These are phyloP conservation scores for Spheniscus mendiculus DNA, from an alignment of 2,113 vertebrate genomes.

Conservation along the genomic window DNA sequence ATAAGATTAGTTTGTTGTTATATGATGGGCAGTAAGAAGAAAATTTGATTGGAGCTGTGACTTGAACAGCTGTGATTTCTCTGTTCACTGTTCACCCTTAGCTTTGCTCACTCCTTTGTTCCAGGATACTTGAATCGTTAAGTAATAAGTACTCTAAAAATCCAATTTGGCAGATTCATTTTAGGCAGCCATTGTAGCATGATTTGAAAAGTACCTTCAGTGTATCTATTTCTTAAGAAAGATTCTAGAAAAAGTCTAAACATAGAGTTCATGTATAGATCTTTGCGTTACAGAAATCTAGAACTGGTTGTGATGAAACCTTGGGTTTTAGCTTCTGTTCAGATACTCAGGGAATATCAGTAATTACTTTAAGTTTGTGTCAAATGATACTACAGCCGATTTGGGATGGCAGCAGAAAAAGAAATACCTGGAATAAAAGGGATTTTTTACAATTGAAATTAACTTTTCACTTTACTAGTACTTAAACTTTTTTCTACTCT, in stretches of 20 bases:
- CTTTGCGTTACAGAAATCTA: background rate
- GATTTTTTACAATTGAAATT: background rate
- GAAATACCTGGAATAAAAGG: background rate
- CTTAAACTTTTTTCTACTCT: background rate
- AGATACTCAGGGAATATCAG: background rate
- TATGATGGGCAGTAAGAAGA: background rate
- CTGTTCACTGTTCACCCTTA: background rate
- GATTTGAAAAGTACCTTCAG: background rate
- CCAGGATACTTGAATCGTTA: background rate
- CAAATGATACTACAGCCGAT: background rate
- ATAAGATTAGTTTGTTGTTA: background rate
- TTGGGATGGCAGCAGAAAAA: background rate
- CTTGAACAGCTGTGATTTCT: background rate
- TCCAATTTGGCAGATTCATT: background rate
- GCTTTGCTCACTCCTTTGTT: background rate
- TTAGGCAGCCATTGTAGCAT: background rate
- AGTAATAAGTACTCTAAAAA: background rate
- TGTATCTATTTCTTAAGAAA: background rate
- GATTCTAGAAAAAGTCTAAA: background rate
- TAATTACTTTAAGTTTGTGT: background rate
- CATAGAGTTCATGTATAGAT: background rate
- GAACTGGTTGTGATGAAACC: background rate
- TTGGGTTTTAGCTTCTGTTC: background rate
- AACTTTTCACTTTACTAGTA: background rate
- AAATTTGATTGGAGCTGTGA: background rate